phyloP scores from a whole-genome alignment of 2,797 vertebrate species.

The Falco concolor region DNA sequence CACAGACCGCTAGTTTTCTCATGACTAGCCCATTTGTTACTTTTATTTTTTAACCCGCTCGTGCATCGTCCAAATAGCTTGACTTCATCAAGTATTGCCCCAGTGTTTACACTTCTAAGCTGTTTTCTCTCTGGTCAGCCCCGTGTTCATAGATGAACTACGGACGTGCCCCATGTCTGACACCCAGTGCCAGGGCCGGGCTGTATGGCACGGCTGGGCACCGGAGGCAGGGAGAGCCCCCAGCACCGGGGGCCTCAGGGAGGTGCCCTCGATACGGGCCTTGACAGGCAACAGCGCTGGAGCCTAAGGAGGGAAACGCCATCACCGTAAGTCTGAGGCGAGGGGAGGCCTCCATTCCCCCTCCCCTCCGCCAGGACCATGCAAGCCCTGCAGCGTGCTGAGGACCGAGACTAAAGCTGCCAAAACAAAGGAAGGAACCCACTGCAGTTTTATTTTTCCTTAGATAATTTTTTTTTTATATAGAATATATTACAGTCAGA shows the following conservation, averaged over 20 bases:
- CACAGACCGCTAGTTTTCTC: not conserved
- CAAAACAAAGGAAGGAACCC: constrained; percentile 51
- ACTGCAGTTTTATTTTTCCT: constrained; percentile 74
- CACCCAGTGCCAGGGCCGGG: fast-evolving
- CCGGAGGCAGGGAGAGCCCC: fast-evolving
- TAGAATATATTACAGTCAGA: constrained; percentile 70
- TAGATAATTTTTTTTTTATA: constrained; percentile 65
- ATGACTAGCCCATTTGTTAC: not conserved
- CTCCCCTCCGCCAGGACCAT: fast-evolving
- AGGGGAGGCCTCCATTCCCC: not conserved
- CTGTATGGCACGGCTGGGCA: fast-evolving
- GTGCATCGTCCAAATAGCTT: fast-evolving
- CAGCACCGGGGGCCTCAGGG: fast-evolving
- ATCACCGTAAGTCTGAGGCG: fast-evolving
- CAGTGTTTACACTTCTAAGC: not conserved
- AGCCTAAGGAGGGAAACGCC: not conserved
- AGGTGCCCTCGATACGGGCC: fast-evolving
- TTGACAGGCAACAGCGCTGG: fast-evolving
- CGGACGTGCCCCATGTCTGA: fast-evolving
- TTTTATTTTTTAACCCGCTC: not conserved
- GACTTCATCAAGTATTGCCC: not conserved
- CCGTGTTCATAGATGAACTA: fast-evolving
- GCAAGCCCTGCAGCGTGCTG: not conserved
- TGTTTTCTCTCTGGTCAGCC: not conserved
- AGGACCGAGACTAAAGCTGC: not conserved